Base-by-base conservation (phyloP, 2,888 invertebrate genomes). In the Vandiemenella viatica region DNA sequence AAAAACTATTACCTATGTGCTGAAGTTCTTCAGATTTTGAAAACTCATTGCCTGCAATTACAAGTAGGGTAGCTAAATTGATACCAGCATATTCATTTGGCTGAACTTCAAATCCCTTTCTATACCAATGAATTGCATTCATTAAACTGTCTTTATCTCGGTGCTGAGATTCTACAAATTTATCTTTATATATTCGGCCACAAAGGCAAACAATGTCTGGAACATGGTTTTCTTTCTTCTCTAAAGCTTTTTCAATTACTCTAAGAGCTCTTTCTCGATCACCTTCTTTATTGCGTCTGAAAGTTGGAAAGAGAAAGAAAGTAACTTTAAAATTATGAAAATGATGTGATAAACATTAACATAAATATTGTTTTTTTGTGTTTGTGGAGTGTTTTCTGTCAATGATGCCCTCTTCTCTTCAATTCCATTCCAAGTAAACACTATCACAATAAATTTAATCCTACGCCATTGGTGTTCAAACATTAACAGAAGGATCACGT, bases 31-130 rank as follows among this genome's bases (percentile, higher is more conserved):
- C 84, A 26, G 86, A 92, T 66, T 85, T 84, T 50, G 86, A 83
- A 63, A 98, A 93, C 63, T 93, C 90, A 65, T 92, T 90, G 45
- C 98, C 97, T 56, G 87, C 90, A 59, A 97, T 95, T 49, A 97
- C 95, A 50, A 99, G 72, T 37, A 98, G 72, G 1, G 98, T 98
- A 32, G 97, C 97, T 60, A 98, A 75, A 73, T 98, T 98, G 54
- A 98, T 96, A 49, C 97, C 98, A 20, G 97, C 96, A 70, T 97
- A 98, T 71, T 97, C 97, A 66, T 97, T 93, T 1, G 96, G 97
- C 65, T 97, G 96, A 43, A 95, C 86, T 67, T 96, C 92, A 65
- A 98, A 98, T 44, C 93, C 95, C 68, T 91, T 89, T 58, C 93
- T 76, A 65, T 96, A 96, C 98, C 97, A 97, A 65, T 86, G 80